Conservation (phyloP, 1,140 invertebrate species). For the Drosophila kanapiae region DNA sequence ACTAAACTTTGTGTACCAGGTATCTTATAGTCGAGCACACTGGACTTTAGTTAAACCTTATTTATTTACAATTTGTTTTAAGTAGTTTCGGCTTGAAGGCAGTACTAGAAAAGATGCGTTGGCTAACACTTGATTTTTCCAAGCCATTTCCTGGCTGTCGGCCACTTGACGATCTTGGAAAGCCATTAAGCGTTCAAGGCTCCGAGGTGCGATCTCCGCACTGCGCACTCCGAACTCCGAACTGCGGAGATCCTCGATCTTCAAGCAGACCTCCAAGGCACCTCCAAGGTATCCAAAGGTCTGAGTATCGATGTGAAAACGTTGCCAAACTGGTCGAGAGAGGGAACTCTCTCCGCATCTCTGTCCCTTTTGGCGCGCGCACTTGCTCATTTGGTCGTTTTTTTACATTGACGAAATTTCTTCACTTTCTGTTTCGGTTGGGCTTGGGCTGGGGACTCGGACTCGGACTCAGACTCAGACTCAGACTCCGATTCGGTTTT, state of each 20-base stretch:
- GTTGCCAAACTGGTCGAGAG: conserved; percentile 68
- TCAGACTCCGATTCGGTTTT: conserved; percentile 11
- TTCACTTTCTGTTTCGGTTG: conserved; percentile 69
- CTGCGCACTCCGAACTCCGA: not conserved
- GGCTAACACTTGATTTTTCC: not conserved
- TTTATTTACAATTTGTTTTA: not conserved
- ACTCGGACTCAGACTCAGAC: conserved; percentile 4
- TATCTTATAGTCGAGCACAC: too few relatives aligned
- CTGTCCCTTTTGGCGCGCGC: conserved; percentile 16
- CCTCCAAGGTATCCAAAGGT: conserved; percentile 4
- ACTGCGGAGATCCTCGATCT: conserved; percentile 15
- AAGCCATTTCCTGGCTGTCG: conserved; percentile 10
- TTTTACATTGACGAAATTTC: conserved; percentile 60
- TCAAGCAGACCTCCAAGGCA: not conserved
- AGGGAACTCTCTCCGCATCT: conserved; percentile 21
- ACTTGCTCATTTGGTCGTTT: conserved; percentile 31
- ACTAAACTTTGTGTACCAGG: too few relatives aligned
- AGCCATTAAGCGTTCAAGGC: conserved; percentile 22
- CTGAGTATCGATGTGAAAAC: conserved; percentile 43
- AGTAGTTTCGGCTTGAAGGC: too few relatives aligned
- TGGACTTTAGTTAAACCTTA: too few relatives aligned
- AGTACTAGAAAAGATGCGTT: not conserved
- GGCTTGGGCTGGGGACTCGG: conserved; percentile 14
- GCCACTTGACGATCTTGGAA: conserved; percentile 18
- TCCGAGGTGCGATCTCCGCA: not conserved